Evolutionary conservation across 2,888 invertebrate species (phyloP), one percentile per base, ranked within the genome.

Genomic region (Brachypterus glaber): DNA sequence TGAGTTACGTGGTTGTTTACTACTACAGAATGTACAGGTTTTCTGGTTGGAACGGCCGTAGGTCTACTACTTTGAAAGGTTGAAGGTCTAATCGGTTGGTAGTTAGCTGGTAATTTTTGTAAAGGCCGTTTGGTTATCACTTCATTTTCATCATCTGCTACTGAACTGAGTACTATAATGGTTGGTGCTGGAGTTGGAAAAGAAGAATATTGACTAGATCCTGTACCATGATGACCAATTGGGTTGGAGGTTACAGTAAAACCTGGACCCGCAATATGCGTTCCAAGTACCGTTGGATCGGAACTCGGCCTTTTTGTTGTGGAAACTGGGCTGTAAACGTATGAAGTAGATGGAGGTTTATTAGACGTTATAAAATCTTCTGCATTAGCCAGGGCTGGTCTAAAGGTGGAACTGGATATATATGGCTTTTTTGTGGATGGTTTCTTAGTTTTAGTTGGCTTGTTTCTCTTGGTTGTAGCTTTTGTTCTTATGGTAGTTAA

Each of bases 1-100:
- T 75, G 73, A 35, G 70, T 71, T 16, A 76, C 72, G 46, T 75
- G 71, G 46, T 76, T 76, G 47, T 76, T 77, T 0, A 77, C 75
- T 3, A 76, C 76, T 1, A 77, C 74, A 34, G 60, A 60, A 31
- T 64, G 58, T 8, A 63, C 55, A 62, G 75, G 58, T 70, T 73
- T 58, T 42, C 59, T 58, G 25, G 46, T 46, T 2, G 60, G 58
- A 1, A 63, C 53, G 0, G 57, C 53, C 29, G 49, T 42, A 18
- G 47, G 54, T 41, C 48, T 27, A 11, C 11, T 9, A 9, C 11
- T 4, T 9, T 5, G 27, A 11, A 11, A 27, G 4, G 27, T 27
- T 27, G 27, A 27, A 9, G 27, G 27, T 27, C 12, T 9, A 11
- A 9, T 9, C 11, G 39, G 36, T 24, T 33, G 40, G 12, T 30